phyloP scores from a whole-genome alignment of 1,140 invertebrate genomes.

The Oryctes rhinoceros region DNA sequence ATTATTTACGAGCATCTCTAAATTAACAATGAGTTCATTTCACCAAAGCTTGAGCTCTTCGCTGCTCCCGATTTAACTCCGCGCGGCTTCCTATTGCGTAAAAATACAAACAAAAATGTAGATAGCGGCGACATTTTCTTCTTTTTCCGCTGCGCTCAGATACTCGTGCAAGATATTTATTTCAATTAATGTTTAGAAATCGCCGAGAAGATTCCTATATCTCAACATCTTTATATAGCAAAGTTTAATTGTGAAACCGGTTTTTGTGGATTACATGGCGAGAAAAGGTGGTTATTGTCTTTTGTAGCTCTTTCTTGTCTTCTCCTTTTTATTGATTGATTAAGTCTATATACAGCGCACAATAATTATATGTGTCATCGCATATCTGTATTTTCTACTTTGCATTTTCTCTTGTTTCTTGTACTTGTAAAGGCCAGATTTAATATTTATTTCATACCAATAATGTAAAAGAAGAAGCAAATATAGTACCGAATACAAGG shows the following conservation, averaged over 20 bases:
- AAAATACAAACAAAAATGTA: background rate
- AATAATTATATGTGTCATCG: too few species aligned
- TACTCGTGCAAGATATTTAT: background rate
- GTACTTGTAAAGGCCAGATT: too few species aligned
- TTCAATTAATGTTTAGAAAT: background rate
- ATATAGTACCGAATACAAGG: too few species aligned
- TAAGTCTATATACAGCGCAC: too few species aligned
- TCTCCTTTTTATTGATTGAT: too few species aligned
- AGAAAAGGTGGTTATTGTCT: too few species aligned
- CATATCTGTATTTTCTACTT: too few species aligned
- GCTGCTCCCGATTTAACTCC: background rate
- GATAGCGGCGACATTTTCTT: background rate
- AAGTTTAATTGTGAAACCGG: background rate
- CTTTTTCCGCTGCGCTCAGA: background rate
- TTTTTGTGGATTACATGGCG: background rate
- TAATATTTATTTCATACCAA: too few species aligned
- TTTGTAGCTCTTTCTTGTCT: too few species aligned
- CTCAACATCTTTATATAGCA: background rate
- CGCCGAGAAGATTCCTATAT: background rate
- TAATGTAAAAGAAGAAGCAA: too few species aligned
- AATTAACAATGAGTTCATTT: conserved; percentile 23
- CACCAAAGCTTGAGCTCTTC: background rate
- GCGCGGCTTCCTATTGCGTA: background rate
- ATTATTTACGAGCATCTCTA: conserved; percentile 18
- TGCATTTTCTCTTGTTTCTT: too few species aligned